Evolutionary conservation across 2,888 invertebrate species (phyloP).

Genomic region (Pyrrhia umbra): DNA sequence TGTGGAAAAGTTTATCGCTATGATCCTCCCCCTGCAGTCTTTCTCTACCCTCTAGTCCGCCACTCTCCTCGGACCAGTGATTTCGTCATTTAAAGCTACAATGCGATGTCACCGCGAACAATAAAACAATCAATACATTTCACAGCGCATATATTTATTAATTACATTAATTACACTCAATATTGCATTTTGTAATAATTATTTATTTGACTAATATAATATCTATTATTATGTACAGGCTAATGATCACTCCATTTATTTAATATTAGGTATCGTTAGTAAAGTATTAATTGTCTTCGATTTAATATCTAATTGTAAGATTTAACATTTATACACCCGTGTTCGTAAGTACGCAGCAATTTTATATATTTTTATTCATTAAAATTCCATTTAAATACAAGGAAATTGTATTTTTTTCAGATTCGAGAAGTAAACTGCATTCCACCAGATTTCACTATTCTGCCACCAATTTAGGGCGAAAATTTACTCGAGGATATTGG

Average conservation of each 20-base stretch:
- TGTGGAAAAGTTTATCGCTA: too few species aligned
- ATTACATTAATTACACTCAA: constrained; percentile 71
- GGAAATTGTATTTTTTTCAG: too few species aligned
- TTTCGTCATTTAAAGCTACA: too few species aligned
- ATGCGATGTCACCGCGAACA: neutral
- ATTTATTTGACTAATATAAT: constrained; percentile 31
- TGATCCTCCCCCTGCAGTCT: too few species aligned
- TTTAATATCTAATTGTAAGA: neutral
- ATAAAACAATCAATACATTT: constrained; percentile 33
- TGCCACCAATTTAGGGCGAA: too few species aligned
- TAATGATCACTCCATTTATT: constrained; percentile 22
- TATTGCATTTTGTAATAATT: constrained; percentile 70
- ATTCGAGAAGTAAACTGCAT: too few species aligned
- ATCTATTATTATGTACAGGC: constrained; percentile 38
- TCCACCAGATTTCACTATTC: too few species aligned
- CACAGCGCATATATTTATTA: constrained; percentile 63
- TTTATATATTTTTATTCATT: neutral
- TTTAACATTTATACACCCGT: neutral
- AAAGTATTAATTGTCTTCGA: neutral
- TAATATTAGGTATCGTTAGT: too few species aligned
- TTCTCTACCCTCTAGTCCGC: too few species aligned
- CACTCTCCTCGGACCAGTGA: too few species aligned
- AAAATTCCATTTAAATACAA: too few species aligned
- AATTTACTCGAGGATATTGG: too few species aligned
- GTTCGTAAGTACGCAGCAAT: neutral